Evolutionary conservation across 2,888 invertebrate species (phyloP), one percentile per base, ranked within the genome.

Genomic region (Hedychridium roseum): DNA sequence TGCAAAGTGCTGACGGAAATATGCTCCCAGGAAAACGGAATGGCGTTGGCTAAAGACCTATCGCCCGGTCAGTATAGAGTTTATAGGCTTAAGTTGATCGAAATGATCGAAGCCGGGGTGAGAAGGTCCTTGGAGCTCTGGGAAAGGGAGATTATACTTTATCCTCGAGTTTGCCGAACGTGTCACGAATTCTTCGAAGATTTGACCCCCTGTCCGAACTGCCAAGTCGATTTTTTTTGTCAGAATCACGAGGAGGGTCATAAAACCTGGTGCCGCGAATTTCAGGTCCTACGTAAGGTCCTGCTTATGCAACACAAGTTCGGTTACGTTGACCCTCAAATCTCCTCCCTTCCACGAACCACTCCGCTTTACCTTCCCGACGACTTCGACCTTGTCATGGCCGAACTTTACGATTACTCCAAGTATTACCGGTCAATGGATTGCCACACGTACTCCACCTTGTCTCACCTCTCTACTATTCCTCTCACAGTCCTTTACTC

Each of bases 91-190:
- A 84, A 85, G 53, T 81, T 84, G 66, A 84, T 89, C 35, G 81
- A 84, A 1, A 81, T 84, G 0, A 82, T 86, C 43, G 86, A 87
- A 68, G 80, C 82, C 43, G 78, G 82, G 1, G 73, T 89, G 2
- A 83, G 84, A 52, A 80, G 89, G 6, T 73, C 80, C 1, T 68
- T 90, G 31, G 80, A 83, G 9, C 83, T 87, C 0, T 88, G 86
- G 80, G 90, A 90, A 70, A 86, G 85, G 51, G 90, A 90, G 67
- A 83, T 86, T 0, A 71, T 90, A 16, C 76, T 89, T 15, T 90
- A 88, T 64, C 88, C 89, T 0, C 82, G 85, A 44, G 78, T 87
- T 2, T 90, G 90, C 57, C 65, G 77, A 0, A 71, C 71, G 0
- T 90, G 90, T 65, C 70, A 67, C 11, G 39, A 45, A 1, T 52